Evolutionary conservation across 2,797 vertebrate genomes (phyloP).

Genomic region (Danio jaintianensis): DNA sequence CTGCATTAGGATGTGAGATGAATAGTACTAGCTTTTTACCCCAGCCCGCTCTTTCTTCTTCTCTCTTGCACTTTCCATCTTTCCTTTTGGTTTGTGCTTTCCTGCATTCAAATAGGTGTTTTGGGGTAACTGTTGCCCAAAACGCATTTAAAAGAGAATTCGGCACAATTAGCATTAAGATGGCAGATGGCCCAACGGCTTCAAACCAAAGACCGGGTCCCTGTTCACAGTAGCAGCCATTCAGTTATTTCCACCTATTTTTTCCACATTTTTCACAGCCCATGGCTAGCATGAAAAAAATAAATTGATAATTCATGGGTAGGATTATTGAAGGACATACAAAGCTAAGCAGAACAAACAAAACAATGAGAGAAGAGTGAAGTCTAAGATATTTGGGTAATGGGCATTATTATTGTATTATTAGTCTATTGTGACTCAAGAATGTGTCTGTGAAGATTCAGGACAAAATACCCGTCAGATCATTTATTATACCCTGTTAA

Average conservation of each 20-base stretch:
- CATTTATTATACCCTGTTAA: no score
- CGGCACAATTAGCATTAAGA: not conserved
- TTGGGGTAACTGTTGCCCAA: conserved; percentile 1
- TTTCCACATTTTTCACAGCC: not conserved
- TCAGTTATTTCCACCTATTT: not conserved
- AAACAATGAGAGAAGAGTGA: not conserved
- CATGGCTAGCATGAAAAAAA: not conserved
- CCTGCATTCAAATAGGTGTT: conserved; percentile 25
- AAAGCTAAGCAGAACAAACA: not conserved
- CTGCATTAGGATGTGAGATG: conserved; percentile 79
- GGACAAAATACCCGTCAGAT: no score
- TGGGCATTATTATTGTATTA: conserved; percentile 28
- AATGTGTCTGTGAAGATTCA: no score
- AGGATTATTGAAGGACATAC: not conserved
- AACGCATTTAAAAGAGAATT: conserved; percentile 20
- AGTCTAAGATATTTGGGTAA: not conserved
- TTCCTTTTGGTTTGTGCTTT: conserved; percentile 45
- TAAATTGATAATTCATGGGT: not conserved
- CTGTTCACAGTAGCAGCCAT: not conserved
- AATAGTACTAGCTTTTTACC: conserved; percentile 67
- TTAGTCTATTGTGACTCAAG: no score
- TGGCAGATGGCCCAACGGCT: not conserved
- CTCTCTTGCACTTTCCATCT: conserved; percentile 3
- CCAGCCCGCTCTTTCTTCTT: conserved; percentile 20
- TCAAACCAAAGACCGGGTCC: not conserved